A percentile compares a stretch with the other conserved stretches of the same genome.
phyloP scores from a whole-genome alignment of 2,113 vertebrate genomes.

The Thunnus maccoyii region DNA sequence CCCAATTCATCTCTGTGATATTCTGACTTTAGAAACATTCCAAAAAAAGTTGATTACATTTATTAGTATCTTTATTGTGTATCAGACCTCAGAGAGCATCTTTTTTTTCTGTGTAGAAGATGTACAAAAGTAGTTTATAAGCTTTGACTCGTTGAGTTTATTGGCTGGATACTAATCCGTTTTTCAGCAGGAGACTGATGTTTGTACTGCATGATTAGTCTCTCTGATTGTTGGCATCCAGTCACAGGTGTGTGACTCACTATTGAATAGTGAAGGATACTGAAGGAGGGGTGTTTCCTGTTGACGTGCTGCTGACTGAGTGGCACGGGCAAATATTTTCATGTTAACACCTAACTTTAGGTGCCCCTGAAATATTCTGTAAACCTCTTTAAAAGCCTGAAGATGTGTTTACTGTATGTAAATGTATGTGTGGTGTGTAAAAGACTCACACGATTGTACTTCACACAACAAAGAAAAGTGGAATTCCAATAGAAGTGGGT shows the following conservation, averaged over 20 bases:
- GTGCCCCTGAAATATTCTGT: not conserved
- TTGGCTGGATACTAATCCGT: not conserved
- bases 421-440: not conserved
- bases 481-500: conserved; percentile 66
- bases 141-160: not conserved
- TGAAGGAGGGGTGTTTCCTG: conserved; percentile 24
- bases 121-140: not conserved
- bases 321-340: not conserved
- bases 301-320: not conserved
- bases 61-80: too few species aligned
- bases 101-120: not conserved
- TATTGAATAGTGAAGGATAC: too few species aligned
- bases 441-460: not conserved
- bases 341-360: not conserved
- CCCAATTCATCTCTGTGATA: not conserved
- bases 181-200: not conserved
- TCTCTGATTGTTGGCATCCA: conserved; percentile 9
- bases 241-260: conserved; percentile 33
- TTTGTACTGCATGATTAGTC: conserved; percentile 16
- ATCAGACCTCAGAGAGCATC: not conserved
- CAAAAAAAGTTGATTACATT: not conserved
- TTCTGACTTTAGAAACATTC: not conserved
- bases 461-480: conserved; percentile 49
- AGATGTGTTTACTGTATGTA: not conserved
- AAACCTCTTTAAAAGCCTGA: not conserved